Base-by-base conservation (phyloP, 2,797 vertebrate species). In the Schizopygopsis pylzovi region DNA sequence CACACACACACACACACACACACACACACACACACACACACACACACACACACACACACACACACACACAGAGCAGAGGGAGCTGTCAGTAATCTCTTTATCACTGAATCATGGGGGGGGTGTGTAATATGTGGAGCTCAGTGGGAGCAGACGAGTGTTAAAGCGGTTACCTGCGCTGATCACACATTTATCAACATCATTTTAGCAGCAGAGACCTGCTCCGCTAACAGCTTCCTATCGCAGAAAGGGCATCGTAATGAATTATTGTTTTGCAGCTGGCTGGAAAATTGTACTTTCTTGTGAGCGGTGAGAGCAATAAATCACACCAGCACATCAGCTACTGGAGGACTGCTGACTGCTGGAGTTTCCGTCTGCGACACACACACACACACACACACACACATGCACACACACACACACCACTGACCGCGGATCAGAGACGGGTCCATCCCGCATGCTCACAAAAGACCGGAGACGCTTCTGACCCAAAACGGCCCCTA, bases 271-370 rank as follows among this genome's bases (percentile, higher is more conserved):
- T 96, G 95, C 92, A 94, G 97, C 96, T 97, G 98, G 96, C 97
- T 99, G 96, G 97, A 98, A 99, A 98, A 99, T 99, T 99, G 97
- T 98, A 97, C 97, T 98, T 98, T 97, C 97, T 96, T 96, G 96
- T 96, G 96, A 95, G 91, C 96, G 96, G 97, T 97, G 95, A 94
- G 95, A 92, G 96, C 96, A 97, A 99, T 99, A 98, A 99, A 99
- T 99, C 97, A 99, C 85, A 96, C 90, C 91, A 95, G 96, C 98
- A 97, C 95, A 94, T 96, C 95, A 96, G 95, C 96, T 94, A 94
- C 94, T 96, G 93, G 96, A 97, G 97, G 96, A 95, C 13, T 98
- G 97, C 98, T 98, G 98, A 99, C 97, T 89, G 92, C 89, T 94
- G 94, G 92, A 92, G 95, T 97, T 96, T 96, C 67, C 79, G 73